Conservation (phyloP, 2,797 vertebrate species). For the Synaphobranchus kaupii region DNA sequence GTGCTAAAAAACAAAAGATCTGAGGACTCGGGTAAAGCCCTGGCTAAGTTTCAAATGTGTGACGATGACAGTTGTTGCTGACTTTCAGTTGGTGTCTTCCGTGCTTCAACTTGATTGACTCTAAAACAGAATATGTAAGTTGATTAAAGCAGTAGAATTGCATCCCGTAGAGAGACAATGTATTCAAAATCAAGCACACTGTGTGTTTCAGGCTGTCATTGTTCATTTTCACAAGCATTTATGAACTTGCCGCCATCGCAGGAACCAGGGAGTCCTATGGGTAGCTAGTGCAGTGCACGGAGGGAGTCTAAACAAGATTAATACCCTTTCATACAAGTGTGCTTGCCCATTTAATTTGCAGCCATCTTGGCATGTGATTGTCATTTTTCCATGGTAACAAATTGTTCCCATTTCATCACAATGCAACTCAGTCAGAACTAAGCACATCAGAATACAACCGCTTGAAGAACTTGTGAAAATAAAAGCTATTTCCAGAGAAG, state of each 20-base stretch:
- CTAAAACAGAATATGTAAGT: not conserved
- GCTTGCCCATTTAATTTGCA: not conserved
- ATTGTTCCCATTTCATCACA: not conserved
- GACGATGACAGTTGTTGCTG: not conserved
- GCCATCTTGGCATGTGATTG: not conserved
- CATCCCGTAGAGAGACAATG: not conserved
- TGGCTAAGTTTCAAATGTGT: not conserved
- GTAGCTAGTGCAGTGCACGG: constrained; percentile 32
- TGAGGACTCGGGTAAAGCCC: not conserved
- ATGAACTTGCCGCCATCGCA: constrained; percentile 54
- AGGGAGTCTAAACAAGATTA: constrained; percentile 36
- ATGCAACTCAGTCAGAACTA: constrained; percentile 31
- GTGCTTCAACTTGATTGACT: constrained; percentile 17
- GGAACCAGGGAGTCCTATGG: constrained; percentile 51
- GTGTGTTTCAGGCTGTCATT: constrained; percentile 48
- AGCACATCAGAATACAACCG: not conserved
- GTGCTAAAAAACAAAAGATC: not conserved
- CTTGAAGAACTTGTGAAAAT: not conserved
- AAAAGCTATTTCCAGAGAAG: not conserved
- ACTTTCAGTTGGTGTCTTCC: not conserved
- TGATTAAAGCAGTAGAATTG: not conserved
- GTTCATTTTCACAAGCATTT: constrained; percentile 55
- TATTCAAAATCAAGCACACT: constrained; percentile 33
- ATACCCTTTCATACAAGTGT: not conserved
- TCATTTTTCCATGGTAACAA: not conserved